Conservation (phyloP, 2,888 invertebrate species). For the Entomobrya multifasciata region DNA sequence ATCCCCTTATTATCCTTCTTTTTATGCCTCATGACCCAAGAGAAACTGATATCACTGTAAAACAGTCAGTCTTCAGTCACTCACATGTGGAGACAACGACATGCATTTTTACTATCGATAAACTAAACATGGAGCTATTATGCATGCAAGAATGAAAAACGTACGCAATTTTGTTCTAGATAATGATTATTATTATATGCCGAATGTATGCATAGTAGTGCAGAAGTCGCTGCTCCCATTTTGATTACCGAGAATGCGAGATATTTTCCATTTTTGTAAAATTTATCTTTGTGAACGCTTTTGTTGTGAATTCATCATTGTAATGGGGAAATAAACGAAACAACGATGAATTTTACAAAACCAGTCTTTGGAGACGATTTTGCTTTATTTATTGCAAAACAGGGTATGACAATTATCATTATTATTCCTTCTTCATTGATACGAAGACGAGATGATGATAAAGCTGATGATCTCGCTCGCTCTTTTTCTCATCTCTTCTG, state of each 20-base stretch:
- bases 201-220: background rate
- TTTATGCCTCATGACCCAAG: background rate
- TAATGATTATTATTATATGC: background rate
- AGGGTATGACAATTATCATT: constrained; percentile 21
- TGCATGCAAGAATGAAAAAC: too few relatives aligned
- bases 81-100: constrained; percentile 2
- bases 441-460: constrained; percentile 2
- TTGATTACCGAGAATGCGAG: constrained; percentile 57
- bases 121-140: too few relatives aligned
- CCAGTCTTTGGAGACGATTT: constrained; percentile 19
- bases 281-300: constrained; percentile 63
- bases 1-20: background rate
- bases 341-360: constrained; percentile 26
- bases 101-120: background rate
- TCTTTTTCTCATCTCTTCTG: background rate
- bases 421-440: constrained; percentile 10
- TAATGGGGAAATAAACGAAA: constrained; percentile 12
- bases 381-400: background rate
- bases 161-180: constrained; percentile 26
- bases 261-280: constrained; percentile 61
- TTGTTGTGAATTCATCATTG: constrained; percentile 24
- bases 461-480: constrained; percentile 24
- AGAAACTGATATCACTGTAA: background rate
- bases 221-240: constrained; percentile 58
- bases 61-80: background rate